Conservation (phyloP, 2,797 vertebrate species). For the Enteromius treurensis region DNA sequence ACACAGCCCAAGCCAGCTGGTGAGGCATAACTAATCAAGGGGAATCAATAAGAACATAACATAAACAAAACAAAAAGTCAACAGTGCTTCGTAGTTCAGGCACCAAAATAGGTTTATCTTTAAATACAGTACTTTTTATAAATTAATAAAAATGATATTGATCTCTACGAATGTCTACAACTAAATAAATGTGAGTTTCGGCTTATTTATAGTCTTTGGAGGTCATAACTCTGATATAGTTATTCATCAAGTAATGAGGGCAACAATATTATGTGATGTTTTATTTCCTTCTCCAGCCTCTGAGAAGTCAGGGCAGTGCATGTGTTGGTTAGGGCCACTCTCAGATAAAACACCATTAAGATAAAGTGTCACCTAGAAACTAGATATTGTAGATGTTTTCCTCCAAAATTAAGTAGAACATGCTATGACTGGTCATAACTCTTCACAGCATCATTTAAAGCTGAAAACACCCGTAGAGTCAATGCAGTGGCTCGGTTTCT, state of each 20-base stretch:
- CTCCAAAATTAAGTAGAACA: background rate
- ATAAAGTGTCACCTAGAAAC: background rate
- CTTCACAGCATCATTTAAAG: background rate
- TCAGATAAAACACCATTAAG: too few species aligned
- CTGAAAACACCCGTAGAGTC: background rate
- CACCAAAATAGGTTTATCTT: background rate
- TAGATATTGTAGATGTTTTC: background rate
- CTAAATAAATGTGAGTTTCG: background rate
- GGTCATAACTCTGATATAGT: background rate
- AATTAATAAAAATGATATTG: background rate
- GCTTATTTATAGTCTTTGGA: background rate
- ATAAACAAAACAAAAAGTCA: background rate
- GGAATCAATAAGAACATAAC: background rate
- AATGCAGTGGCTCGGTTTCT: background rate
- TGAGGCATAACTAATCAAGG: constrained; percentile 34
- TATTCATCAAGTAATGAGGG: background rate
- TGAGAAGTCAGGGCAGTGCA: background rate
- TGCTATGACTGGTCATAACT: background rate
- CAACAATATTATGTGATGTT: background rate
- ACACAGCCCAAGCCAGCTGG: constrained; percentile 67
- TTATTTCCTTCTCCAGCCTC: background rate
- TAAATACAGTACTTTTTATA: background rate
- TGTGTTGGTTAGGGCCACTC: background rate
- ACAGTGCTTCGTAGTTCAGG: background rate
- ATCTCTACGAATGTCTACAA: background rate